A percentile compares a stretch with the other conserved stretches of the same genome.
Conservation (phyloP, 2,797 vertebrate genomes). For the Etheostoma nigrum region DNA sequence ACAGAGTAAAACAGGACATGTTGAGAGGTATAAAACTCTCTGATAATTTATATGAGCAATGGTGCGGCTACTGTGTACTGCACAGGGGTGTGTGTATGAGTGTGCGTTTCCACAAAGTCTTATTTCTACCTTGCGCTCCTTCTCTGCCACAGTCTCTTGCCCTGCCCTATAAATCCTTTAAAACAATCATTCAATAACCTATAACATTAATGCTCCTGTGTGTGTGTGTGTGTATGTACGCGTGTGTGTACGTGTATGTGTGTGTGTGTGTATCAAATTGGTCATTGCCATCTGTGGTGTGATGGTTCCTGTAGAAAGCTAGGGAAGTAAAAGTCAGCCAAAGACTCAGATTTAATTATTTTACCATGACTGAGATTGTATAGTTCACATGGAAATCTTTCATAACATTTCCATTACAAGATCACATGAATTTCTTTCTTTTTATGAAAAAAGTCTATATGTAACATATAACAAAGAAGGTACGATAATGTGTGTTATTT, state of each 20-base stretch:
- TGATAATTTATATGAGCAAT: slow-evolving; percentile 67
- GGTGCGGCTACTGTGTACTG: slow-evolving; percentile 27
- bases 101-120: slow-evolving; percentile 59
- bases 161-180: slow-evolving; percentile 81
- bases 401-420: not conserved
- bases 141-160: slow-evolving; percentile 75
- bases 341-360: slow-evolving; percentile 15
- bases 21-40: slow-evolving; percentile 65
- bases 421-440: not conserved
- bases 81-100: slow-evolving; percentile 14
- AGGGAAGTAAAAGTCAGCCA: slow-evolving; percentile 23
- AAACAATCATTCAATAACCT: slow-evolving; percentile 84
- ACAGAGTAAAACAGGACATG: slow-evolving; percentile 48
- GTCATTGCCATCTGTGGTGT: slow-evolving; percentile 28
- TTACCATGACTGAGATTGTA: not conserved
- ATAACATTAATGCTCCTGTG: slow-evolving; percentile 77
- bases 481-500: not conserved
- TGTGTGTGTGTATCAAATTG: slow-evolving; percentile 32
- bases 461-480: not conserved
- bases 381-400: slow-evolving; percentile 4
- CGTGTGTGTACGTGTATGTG: slow-evolving; percentile 57
- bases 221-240: slow-evolving; percentile 48
- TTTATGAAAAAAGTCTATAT: not conserved
- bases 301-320: slow-evolving; percentile 21
- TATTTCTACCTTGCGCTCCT: slow-evolving; percentile 65